Evolutionary conservation across 2,113 vertebrate species (phyloP).

Genomic region (Panthera leo): DNA sequence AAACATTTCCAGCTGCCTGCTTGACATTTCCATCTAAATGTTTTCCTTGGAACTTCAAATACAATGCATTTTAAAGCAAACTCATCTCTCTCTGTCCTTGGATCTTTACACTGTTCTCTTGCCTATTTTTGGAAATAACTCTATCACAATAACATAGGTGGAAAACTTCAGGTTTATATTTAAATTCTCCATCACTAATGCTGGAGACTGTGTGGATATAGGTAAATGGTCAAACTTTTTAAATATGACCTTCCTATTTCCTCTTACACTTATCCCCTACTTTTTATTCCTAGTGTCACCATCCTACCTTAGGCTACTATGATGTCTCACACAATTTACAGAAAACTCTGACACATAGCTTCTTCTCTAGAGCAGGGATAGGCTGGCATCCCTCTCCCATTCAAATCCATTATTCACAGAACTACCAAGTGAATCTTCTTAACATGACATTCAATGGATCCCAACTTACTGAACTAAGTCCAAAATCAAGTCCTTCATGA

Average conservation of each 20-base stretch:
- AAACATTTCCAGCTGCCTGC: not conserved
- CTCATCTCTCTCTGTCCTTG: not conserved
- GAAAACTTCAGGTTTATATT: not conserved
- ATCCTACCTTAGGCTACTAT: not conserved
- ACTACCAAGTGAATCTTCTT: not conserved
- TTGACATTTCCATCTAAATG: not conserved
- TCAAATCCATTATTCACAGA: not conserved
- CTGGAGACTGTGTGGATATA: not conserved
- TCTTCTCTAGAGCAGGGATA: too few relatives aligned
- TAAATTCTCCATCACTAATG: not conserved
- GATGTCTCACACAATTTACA: not conserved
- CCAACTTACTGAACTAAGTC: not conserved
- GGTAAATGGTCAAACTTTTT: not conserved
- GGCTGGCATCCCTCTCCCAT: not conserved
- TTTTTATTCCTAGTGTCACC: not conserved
- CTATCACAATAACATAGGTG: not conserved
- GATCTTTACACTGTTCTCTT: not conserved
- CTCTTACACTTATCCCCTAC: not conserved
- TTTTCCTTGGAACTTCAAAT: not conserved
- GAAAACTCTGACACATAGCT: not conserved
- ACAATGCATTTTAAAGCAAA: not conserved
- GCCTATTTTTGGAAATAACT: not conserved
- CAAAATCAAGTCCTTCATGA: not conserved
- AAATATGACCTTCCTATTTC: not conserved
- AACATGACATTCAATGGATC: not conserved